Conservation (phyloP, 2,888 invertebrate species). For the Fabriciana adippe region DNA sequence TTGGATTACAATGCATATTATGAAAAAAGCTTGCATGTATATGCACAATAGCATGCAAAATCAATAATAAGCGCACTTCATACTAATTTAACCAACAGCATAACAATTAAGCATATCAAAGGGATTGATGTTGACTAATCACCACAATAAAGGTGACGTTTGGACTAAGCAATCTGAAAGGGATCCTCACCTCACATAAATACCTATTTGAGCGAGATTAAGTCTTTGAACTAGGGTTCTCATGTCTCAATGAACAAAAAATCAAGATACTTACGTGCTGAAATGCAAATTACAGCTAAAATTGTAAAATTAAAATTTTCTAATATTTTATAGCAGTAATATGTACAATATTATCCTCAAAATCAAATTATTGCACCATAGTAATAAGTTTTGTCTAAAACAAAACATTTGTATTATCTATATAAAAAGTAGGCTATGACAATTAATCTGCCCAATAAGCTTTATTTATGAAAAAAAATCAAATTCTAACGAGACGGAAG, state of each 20-base stretch:
- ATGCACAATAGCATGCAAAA: not conserved
- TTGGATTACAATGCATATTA: too few relatives aligned
- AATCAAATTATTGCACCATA: too few relatives aligned
- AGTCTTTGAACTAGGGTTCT: slow-evolving; percentile 10
- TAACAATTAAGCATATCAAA: not conserved
- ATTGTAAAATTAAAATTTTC: not conserved
- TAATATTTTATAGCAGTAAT: too few relatives aligned
- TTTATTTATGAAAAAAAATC: too few relatives aligned
- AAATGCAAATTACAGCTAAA: not conserved
- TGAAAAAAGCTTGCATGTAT: too few relatives aligned
- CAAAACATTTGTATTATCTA: too few relatives aligned
- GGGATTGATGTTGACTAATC: slow-evolving; percentile 8
- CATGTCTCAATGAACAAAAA: slow-evolving; percentile 30
- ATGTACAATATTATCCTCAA: too few relatives aligned
- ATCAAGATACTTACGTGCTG: slow-evolving; percentile 26
- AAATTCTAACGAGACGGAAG: too few relatives aligned
- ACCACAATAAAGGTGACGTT: slow-evolving; percentile 1
- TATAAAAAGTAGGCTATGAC: too few relatives aligned
- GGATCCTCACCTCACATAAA: slow-evolving; percentile 9
- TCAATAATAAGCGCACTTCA: not conserved
- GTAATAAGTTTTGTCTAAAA: too few relatives aligned
- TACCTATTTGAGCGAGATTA: slow-evolving; percentile 16
- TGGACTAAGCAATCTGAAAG: slow-evolving; percentile 1
- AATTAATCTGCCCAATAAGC: too few relatives aligned
- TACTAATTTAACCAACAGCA: not conserved